A percentile compares a stretch with the other conserved stretches of the same genome.
Evolutionary conservation across 2,888 invertebrate species (phyloP).

Genomic region (Drosophila greeni): DNA sequence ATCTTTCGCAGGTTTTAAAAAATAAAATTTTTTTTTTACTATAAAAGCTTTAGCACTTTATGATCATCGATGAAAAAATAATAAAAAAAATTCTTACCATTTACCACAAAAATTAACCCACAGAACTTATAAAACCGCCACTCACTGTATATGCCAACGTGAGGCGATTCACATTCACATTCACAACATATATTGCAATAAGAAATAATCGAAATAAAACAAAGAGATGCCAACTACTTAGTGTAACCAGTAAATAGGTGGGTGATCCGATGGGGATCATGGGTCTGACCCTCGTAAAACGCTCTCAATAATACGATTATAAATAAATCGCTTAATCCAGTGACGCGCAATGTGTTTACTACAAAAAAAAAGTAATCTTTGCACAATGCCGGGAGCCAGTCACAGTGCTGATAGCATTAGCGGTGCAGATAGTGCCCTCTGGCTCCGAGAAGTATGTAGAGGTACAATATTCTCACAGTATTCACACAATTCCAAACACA

Average conservation of each 20-base stretch:
- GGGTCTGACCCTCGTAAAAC: slow-evolving; percentile 35
- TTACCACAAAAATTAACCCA: background rate
- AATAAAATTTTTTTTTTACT: background rate
- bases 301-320: slow-evolving; percentile 35
- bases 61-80: background rate
- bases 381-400: slow-evolving; percentile 24
- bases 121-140: background rate
- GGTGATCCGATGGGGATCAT: slow-evolving; percentile 40
- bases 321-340: slow-evolving; percentile 30
- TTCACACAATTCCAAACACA: slow-evolving; percentile 33
- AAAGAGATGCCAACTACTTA: slow-evolving; percentile 28
- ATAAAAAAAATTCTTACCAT: too few species aligned
- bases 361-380: slow-evolving; percentile 25
- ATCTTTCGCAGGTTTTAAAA: too few species aligned
- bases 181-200: background rate
- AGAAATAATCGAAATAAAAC: slow-evolving; percentile 16
- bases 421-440: slow-evolving; percentile 10
- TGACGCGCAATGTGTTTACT: slow-evolving; percentile 52
- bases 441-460: slow-evolving; percentile 11
- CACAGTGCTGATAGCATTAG: slow-evolving; percentile 21
- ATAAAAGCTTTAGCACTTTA: background rate
- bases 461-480: slow-evolving; percentile 31
- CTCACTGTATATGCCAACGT: background rate
- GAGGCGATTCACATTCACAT: background rate
- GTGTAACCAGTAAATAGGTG: slow-evolving; percentile 38